A percentile compares a stretch with the other conserved stretches of the same genome.
These are phyloP conservation scores for Dendrocincla tyrannina DNA, from an alignment of 2,797 vertebrate species.

Conservation along the genomic window DNA sequence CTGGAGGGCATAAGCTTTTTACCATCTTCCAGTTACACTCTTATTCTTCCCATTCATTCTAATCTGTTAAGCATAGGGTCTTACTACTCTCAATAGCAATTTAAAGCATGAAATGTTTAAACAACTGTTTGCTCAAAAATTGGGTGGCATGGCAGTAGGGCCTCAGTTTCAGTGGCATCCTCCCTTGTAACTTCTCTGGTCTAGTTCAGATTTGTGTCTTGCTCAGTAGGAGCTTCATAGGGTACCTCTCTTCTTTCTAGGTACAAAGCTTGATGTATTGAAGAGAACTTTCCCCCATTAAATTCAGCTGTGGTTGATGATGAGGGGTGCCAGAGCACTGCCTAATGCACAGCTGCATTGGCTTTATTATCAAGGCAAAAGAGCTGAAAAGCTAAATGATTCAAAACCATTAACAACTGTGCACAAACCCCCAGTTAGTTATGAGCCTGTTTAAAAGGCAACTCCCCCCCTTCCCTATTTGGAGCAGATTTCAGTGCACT, in stretches of 20 bases:
- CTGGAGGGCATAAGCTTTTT: neutral
- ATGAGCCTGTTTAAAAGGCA: neutral
- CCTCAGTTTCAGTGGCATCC: neutral
- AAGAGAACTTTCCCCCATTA: neutral
- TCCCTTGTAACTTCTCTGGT: neutral
- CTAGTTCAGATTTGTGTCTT: neutral
- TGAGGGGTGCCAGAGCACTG: neutral
- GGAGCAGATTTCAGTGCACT: neutral
- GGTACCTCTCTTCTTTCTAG: neutral
- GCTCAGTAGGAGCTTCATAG: neutral
- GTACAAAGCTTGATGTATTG: neutral
- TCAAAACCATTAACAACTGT: neutral
- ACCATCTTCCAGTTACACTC: neutral
- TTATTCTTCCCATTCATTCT: neutral
- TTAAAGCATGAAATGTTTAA: neutral
- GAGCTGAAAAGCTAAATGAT: neutral
- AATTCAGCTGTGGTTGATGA: neutral
- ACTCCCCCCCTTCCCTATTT: fast-evolving
- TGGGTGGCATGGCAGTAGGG: neutral
- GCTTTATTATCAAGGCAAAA: neutral
- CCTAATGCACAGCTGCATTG: neutral
- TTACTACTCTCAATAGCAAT: neutral
- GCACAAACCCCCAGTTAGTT: neutral
- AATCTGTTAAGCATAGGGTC: neutral
- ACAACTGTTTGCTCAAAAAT: neutral